Conservation (phyloP, 1,140 invertebrate genomes). For the Elymnias hypermnestra region DNA sequence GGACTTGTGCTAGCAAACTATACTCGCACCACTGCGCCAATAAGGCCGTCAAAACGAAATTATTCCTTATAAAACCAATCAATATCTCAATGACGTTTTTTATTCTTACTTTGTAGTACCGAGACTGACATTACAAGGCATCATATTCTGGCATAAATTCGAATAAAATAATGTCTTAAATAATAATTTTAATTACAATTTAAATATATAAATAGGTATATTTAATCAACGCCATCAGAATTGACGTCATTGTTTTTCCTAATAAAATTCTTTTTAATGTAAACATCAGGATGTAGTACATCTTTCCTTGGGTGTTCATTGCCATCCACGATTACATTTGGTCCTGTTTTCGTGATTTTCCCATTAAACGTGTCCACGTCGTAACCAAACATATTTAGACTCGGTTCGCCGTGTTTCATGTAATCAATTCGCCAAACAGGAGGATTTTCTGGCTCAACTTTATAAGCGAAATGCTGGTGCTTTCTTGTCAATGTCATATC, state of each 20-base stretch:
- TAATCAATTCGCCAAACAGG: slow-evolving; percentile 60
- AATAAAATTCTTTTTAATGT: slow-evolving; percentile 54
- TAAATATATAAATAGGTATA: neutral
- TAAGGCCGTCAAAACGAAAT: no score
- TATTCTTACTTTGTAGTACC: no score
- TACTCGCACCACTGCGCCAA: no score
- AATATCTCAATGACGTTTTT: no score
- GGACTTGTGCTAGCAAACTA: no score
- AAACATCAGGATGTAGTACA: slow-evolving; percentile 49
- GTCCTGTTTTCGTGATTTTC: slow-evolving; percentile 35
- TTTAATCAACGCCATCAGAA: slow-evolving; percentile 36
- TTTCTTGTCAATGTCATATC: slow-evolving; percentile 26
- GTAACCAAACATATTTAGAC: slow-evolving; percentile 35
- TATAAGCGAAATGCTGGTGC: slow-evolving; percentile 36
- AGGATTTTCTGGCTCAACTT: slow-evolving; percentile 31
- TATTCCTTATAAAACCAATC: no score
- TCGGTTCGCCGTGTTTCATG: slow-evolving; percentile 53
- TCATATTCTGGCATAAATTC: no score
- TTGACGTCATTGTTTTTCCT: slow-evolving; percentile 33
- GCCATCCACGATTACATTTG: slow-evolving; percentile 32
- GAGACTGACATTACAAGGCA: no score
- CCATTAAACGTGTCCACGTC: slow-evolving; percentile 31
- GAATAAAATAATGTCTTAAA: no score
- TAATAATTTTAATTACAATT: neutral
- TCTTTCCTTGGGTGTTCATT: slow-evolving; percentile 29